Base-by-base conservation (phyloP, 2,888 invertebrate genomes). In the Euspilapteryx auroguttella region DNA sequence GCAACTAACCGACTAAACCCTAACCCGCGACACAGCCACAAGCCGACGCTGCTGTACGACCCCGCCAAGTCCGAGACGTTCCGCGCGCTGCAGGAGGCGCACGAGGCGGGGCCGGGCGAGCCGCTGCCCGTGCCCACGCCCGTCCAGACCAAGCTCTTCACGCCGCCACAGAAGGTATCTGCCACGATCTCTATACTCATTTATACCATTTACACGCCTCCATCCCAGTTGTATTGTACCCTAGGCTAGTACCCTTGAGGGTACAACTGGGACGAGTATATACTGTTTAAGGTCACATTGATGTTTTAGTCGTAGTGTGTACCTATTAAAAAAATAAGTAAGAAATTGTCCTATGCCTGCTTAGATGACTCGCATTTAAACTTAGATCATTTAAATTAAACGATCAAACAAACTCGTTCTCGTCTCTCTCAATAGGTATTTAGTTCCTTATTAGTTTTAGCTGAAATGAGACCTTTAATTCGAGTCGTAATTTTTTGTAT, bases 1-100 rank as follows among this genome's bases (percentile, higher is more conserved):
- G 66, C 64, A 58, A 65, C 71, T 73, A 71, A 73, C 69, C 59
- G 63, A 65, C 71, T 71, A 68, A 71, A 58, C 44, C 54, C 71
- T 73, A 66, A 68, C 64, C 52, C 45, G 55, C 62, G 57, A 45
- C 32, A 44, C 61, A 80, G 80, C 49, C 65, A 73, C 62, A 85
- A 82, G 80, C 85, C 84, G 62, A 83, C 86, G 40, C 66, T 84
- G 56, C 82, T 80, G 56, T 93, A 86, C 79, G 91, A 93, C 79
- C 92, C 92, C 43, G 86, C 88, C 58, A 85, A 87, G 78, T 92
- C 91, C 55, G 91, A 91, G 65, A 89, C 92, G 33, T 91, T 83
- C 81, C 87, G 85, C 78, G 89, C 88, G 49, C 82, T 93, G 37
- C 88, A 90, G 65, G 92, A 92, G 65, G 82, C 84, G 40, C 63